A percentile compares a stretch with the other conserved stretches of the same genome.
These are phyloP conservation scores for Steatocranus sp. DNA, from an alignment of 2,797 vertebrate species.

Conservation along the genomic window DNA sequence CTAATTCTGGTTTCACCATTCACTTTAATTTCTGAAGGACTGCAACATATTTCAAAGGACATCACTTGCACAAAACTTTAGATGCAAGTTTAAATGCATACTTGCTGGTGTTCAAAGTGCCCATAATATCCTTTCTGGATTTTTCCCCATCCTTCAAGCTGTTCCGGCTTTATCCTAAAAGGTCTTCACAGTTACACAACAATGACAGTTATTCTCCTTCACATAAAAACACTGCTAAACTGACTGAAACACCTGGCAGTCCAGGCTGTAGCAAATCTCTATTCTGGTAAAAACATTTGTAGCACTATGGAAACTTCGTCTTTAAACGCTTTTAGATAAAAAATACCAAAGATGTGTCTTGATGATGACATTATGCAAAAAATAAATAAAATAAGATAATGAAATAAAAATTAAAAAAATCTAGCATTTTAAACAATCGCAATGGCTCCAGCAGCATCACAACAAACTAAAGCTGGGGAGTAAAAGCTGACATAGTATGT, in stretches of 20 bases:
- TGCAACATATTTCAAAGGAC: background rate
- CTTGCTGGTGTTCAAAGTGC: background rate
- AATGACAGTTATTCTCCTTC: background rate
- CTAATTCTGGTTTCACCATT: background rate
- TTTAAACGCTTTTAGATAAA: background rate
- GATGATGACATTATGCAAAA: background rate
- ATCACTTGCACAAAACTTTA: background rate
- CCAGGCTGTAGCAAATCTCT: background rate
- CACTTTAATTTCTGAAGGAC: conserved; percentile 3
- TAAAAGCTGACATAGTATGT: background rate
- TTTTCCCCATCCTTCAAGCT: background rate
- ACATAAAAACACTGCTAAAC: background rate
- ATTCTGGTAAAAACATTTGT: background rate
- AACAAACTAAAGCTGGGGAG: background rate
- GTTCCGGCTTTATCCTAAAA: background rate
- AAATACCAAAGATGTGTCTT: background rate
- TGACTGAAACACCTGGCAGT: background rate
- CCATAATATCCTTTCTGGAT: background rate
- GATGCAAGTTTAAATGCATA: background rate
- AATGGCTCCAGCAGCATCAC: background rate
- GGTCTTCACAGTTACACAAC: background rate
- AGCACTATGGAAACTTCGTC: background rate
- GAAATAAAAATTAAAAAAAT: background rate
- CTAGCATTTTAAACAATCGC: background rate
- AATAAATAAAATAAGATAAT: background rate